These are phyloP conservation scores for Gracilinanus agilis DNA, from an alignment of 2,113 vertebrate genomes.

Conservation along the genomic window DNA sequence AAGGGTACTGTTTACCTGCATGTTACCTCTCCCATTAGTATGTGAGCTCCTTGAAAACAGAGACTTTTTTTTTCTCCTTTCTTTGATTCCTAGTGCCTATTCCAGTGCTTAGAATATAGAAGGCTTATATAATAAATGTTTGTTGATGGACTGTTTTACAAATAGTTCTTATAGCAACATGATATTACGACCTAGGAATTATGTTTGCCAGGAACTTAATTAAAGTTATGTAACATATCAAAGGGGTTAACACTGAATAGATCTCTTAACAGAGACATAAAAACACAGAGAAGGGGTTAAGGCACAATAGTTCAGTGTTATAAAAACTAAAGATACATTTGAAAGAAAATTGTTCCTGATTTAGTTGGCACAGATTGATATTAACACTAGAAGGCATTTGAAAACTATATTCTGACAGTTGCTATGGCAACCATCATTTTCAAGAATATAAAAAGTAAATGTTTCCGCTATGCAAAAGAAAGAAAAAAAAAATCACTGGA, in stretches of 20 bases:
- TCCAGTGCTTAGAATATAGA: no score
- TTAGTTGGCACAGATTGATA: not conserved
- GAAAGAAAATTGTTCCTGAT: conserved; percentile 29
- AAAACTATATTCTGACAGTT: conserved; percentile 47
- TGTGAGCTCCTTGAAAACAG: no score
- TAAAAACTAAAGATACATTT: conserved; percentile 13
- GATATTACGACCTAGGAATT: conserved; percentile 22
- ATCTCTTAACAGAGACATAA: no score
- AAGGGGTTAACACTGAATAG: not conserved
- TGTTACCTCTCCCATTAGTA: no score
- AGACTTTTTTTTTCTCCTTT: no score
- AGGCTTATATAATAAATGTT: no score
- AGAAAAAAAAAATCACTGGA: no score
- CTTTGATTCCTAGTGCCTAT: no score
- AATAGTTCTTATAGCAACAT: conserved; percentile 37
- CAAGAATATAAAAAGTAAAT: conserved; percentile 50
- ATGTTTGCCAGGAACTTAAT: conserved; percentile 42
- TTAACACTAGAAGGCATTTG: conserved; percentile 36
- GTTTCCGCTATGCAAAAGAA: not conserved
- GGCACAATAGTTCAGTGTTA: not conserved
- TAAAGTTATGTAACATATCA: not conserved
- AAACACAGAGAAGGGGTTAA: no score
- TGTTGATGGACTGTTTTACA: conserved; percentile 16
- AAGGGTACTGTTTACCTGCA: no score
- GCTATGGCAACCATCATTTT: conserved; percentile 39